Conservation (phyloP, 1,140 invertebrate genomes). For the Coenobita brevimanus region DNA sequence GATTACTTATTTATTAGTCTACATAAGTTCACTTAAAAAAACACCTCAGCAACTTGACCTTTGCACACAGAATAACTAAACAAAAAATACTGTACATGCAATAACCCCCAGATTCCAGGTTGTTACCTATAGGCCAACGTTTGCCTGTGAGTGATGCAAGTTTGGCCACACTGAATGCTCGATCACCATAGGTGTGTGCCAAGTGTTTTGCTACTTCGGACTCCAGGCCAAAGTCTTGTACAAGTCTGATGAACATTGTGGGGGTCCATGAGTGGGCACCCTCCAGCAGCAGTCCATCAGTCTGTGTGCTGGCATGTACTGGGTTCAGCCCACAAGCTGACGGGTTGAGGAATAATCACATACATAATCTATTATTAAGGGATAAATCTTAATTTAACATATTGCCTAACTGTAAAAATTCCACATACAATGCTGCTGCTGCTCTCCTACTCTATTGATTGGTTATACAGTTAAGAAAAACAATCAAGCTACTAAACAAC, state of each 20-base stretch:
- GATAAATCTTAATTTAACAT: too few relatives aligned
- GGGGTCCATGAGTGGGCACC: conserved; percentile 97
- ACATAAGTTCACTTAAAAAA: too few relatives aligned
- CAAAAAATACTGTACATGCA: too few relatives aligned
- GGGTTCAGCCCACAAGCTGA: conserved; percentile 83
- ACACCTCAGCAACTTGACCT: too few relatives aligned
- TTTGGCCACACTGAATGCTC: conserved; percentile 97
- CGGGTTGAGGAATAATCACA: conserved; percentile 52
- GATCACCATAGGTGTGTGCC: conserved; percentile 96
- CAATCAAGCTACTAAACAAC: too few relatives aligned
- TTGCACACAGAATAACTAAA: neutral
- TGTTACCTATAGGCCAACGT: conserved; percentile 75
- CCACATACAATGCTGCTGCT: too few relatives aligned
- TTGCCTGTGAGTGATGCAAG: conserved; percentile 96
- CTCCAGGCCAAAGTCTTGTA: conserved; percentile 91
- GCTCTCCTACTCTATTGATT: too few relatives aligned
- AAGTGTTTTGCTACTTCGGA: conserved; percentile 97
- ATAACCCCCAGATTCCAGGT: too few relatives aligned
- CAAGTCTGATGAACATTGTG: conserved; percentile 97
- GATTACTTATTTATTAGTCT: too few relatives aligned
- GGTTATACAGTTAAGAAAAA: too few relatives aligned
- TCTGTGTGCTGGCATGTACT: conserved; percentile 81
- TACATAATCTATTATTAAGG: neutral
- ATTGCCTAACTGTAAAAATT: too few relatives aligned
- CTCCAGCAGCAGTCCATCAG: conserved; percentile 92